Base-by-base conservation (phyloP, 2,797 vertebrate species). In the Eulemur albifrons region DNA sequence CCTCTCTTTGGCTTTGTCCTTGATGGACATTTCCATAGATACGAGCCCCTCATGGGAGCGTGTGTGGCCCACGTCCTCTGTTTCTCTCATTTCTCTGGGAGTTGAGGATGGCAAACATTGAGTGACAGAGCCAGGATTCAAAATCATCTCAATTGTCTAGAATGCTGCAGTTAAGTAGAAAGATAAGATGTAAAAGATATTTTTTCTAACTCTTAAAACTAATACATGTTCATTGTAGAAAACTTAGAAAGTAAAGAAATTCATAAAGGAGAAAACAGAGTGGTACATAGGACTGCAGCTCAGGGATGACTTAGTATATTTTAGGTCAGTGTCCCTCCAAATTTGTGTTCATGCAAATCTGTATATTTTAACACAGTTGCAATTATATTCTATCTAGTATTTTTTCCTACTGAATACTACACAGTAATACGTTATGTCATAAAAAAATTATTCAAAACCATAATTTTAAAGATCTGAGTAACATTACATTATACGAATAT, bases 191-290 rank as follows among this genome's bases (percentile, higher is more conserved):
- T 57, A 76, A 59, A 50, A 12, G 82, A n/a, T 4, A 6, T 7
- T 54, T 81, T 38, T 84, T 67, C 45, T 43, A 40, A 61, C 70
- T 92, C 45, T 86, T 93, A 85, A 95, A 82, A 84, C 85, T 59
- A 54, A 59, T 77, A 59, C 27, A 35, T 35, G 30, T 23, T 75
- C 23, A 32, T 63, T 77, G 25, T 82, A 79, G 90, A 91, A 91
- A 48, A 17, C n/a, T 45, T 75, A 59, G 48, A 35, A 88, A 70
- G 81, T 82, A 59, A 61, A 50, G 21, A 80, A 57, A 23, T 32
- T 32, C 23, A 21, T 50, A 65, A 81, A 92, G 73, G 70, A 43
- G 63, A 75, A 67, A 75, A 61, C 30, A 40, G n/a, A 45, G 27
- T 27, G 21, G 45, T 72, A 38, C 12, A 1, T 10, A 61, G 21